Percentiles rank a stretch among this genome's conserved stretches.
Evolutionary conservation across 2,797 vertebrate genomes (phyloP).

Genomic region (Orestias chungarensis): DNA sequence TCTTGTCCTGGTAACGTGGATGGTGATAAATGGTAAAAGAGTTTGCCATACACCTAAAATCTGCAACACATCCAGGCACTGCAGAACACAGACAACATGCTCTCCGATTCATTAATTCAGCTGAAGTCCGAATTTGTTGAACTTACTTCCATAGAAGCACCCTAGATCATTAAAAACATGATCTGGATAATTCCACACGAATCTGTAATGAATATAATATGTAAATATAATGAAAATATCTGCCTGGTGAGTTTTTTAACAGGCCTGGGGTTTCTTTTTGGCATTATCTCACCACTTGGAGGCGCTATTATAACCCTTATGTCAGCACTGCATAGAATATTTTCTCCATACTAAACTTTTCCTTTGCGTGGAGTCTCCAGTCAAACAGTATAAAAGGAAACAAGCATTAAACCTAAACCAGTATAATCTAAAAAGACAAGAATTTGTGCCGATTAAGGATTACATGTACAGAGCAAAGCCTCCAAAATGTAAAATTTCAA

Average conservation of each 20-base stretch:
- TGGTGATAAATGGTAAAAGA: not conserved
- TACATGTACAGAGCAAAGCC: too few relatives aligned
- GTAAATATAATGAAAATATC: too few relatives aligned
- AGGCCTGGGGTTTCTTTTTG: too few relatives aligned
- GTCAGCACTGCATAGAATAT: not conserved
- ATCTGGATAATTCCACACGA: not conserved
- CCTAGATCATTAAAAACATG: too few relatives aligned
- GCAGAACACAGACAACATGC: slow-evolving; percentile 2
- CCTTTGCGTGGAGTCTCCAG: not conserved
- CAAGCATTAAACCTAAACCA: not conserved
- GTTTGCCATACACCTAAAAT: slow-evolving; percentile 32
- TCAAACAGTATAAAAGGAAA: too few relatives aligned
- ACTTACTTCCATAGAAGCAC: too few relatives aligned
- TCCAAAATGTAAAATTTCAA: too few relatives aligned
- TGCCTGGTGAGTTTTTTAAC: too few relatives aligned
- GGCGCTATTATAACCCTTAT: not conserved
- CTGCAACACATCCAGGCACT: slow-evolving; percentile 40
- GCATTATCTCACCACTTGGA: slow-evolving; percentile 11
- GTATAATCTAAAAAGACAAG: not conserved
- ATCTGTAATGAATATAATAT: not conserved
- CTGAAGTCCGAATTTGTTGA: not conserved
- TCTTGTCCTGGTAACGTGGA: not conserved
- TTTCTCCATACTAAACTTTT: not conserved
- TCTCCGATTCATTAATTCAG: not conserved
- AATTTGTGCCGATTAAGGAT: not conserved